Evolutionary conservation across 2,797 vertebrate genomes (phyloP).

Genomic region (Anguilla obscura): DNA sequence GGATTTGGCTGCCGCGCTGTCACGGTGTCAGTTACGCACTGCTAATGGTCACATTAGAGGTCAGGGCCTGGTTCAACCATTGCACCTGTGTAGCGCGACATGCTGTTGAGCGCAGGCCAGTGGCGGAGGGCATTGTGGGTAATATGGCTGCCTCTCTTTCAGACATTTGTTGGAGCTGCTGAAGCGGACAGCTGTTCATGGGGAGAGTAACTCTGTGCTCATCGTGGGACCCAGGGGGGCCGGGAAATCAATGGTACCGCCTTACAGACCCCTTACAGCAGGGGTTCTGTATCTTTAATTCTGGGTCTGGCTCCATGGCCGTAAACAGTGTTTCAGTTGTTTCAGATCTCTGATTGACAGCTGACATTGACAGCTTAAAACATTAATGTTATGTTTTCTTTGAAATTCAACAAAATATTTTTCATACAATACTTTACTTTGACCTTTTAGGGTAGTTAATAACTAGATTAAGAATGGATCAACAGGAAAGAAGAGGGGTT

Average conservation of each 20-base stretch:
- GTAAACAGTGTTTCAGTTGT: neutral
- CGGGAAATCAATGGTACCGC: slow-evolving; percentile 86
- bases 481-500: neutral
- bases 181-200: slow-evolving; percentile 83
- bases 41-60: neutral
- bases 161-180: slow-evolving; percentile 91
- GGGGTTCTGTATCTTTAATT: neutral
- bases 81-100: slow-evolving; percentile 20
- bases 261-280: neutral
- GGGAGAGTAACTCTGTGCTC: slow-evolving; percentile 94
- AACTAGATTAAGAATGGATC: neutral
- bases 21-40: neutral
- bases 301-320: neutral
- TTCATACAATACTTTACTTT: neutral
- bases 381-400: no score
- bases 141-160: slow-evolving; percentile 36
- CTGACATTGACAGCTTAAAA: neutral
- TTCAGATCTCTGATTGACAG: neutral
- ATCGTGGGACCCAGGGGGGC: slow-evolving; percentile 89
- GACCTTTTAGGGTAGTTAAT: neutral
- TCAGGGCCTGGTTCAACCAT: neutral
- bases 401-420: no score
- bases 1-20: neutral
- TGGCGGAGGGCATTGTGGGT: slow-evolving; percentile 23
- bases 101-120: neutral